Conservation (phyloP, 2,797 vertebrate genomes). For the Darevskia nairensis region DNA sequence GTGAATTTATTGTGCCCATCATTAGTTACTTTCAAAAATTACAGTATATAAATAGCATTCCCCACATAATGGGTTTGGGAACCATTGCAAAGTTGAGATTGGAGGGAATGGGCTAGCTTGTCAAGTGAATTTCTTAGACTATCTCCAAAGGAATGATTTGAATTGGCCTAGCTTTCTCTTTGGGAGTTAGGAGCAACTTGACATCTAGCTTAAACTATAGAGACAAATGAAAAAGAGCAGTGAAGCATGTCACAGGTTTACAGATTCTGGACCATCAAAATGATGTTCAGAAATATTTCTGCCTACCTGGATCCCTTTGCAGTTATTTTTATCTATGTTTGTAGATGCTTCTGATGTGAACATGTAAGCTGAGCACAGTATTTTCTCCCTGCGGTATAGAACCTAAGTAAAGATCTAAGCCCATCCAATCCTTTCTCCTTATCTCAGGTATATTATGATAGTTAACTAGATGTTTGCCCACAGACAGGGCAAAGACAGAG, state of each 20-base stretch:
- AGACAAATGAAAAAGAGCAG: neutral
- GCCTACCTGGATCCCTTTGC: conserved; percentile 9
- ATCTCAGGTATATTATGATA: neutral
- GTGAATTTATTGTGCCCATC: neutral
- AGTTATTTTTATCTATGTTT: neutral
- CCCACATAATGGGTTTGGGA: neutral
- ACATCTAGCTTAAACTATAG: neutral
- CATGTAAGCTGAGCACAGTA: neutral
- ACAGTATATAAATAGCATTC: neutral
- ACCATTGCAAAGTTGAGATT: neutral
- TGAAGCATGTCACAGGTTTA: neutral
- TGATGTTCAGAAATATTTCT: conserved; percentile 23
- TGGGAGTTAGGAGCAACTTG: neutral
- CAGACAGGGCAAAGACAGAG: no score
- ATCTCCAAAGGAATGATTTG: neutral
- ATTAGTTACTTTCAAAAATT: neutral
- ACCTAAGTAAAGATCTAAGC: neutral
- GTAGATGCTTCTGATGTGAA: conserved; percentile 9
- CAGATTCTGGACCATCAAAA: neutral
- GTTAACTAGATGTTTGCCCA: neutral
- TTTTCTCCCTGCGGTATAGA: neutral
- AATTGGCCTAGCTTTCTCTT: conserved; percentile 4
- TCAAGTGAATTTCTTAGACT: neutral
- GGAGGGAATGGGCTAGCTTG: neutral
- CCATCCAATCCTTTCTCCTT: neutral